These are phyloP conservation scores for Calyptommatus sinebrachiatus DNA, from an alignment of 2,113 vertebrate genomes.

Conservation along the genomic window DNA sequence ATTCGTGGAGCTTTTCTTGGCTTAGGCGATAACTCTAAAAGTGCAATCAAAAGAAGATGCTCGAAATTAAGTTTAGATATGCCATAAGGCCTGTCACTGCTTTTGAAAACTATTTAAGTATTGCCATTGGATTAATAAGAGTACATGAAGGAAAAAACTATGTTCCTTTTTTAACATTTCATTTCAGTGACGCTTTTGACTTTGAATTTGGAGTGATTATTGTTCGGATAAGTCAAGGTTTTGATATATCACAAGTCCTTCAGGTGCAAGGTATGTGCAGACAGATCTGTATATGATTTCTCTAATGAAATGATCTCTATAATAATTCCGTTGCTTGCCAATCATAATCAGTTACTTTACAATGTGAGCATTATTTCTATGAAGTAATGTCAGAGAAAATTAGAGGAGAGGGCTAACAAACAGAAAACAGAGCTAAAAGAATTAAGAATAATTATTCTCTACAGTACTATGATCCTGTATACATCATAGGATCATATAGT, in stretches of 20 bases:
- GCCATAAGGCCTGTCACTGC: background rate
- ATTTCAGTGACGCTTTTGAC: conserved; percentile 90
- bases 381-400: background rate
- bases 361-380: background rate
- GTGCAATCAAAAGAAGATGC: background rate
- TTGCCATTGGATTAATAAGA: no score
- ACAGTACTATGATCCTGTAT: no score
- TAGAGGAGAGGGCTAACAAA: background rate
- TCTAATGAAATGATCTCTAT: background rate
- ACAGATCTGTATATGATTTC: background rate
- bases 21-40: background rate
- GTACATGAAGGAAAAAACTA: no score
- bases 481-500: no score
- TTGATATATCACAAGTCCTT: conserved; percentile 89
- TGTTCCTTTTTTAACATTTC: conserved; percentile 3
- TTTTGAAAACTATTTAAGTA: background rate
- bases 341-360: background rate
- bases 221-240: conserved; percentile 86
- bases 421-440: background rate
- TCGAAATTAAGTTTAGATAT: background rate
- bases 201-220: conserved; percentile 89
- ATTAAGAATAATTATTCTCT: no score
- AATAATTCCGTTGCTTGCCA: background rate
- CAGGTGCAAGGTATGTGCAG: conserved; percentile 85
- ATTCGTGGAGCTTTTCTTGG: no score